Evolutionary conservation across 2,797 vertebrate species (phyloP).

Genomic region (Neosilurus hyrtlii): DNA sequence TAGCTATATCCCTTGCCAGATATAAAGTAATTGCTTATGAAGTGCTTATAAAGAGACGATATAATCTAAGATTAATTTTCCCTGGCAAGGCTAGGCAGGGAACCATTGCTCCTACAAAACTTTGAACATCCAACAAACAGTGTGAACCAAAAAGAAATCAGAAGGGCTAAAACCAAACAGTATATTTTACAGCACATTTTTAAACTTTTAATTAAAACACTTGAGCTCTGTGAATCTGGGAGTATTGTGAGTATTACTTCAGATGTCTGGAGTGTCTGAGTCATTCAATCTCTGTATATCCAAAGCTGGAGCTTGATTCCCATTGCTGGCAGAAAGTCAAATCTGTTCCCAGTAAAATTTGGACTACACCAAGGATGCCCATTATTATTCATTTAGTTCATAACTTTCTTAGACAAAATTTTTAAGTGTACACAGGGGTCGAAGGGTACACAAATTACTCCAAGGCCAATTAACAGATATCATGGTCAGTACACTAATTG

Average conservation of each 20-base stretch:
- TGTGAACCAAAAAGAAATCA: background rate
- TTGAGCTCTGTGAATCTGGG: background rate
- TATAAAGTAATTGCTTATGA: too few relatives aligned
- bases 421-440: too few relatives aligned
- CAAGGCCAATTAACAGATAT: background rate
- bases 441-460: background rate
- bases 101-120: background rate
- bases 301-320: too few relatives aligned
- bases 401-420: too few relatives aligned
- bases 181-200: background rate
- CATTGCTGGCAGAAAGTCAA: too few relatives aligned
- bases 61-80: conserved; percentile 3
- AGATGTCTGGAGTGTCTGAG: too few relatives aligned
- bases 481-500: background rate
- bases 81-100: background rate
- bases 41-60: conserved; percentile 9
- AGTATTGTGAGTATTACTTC: too few relatives aligned
- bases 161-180: background rate
- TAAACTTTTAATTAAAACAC: background rate
- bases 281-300: too few relatives aligned
- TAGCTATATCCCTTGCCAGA: background rate
- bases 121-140: background rate
- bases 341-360: too few relatives aligned
- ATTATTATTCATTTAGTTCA: too few relatives aligned
- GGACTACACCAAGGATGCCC: too few relatives aligned